A percentile compares a stretch with the other conserved stretches of the same genome.
Conservation (phyloP, 1,140 invertebrate genomes). For the Xylocopa sonorina region DNA sequence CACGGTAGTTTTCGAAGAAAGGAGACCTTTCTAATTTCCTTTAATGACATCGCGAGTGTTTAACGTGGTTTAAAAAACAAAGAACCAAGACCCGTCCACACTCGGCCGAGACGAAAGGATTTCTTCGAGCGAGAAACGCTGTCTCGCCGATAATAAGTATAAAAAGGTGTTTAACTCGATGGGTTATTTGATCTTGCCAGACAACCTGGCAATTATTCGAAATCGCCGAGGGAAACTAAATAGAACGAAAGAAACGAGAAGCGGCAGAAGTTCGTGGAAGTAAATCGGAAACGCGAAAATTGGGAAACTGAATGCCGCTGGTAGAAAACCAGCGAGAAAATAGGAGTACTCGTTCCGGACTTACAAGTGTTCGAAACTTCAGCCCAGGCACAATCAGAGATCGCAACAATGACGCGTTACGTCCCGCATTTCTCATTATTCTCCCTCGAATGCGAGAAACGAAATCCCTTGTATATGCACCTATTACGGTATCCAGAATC, state of each 20-base stretch:
- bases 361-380: background rate
- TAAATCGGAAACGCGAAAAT: background rate
- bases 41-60: slow-evolving; percentile 56
- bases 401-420: slow-evolving; percentile 32
- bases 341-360: background rate
- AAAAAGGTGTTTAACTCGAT: background rate
- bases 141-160: background rate
- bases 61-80: slow-evolving; percentile 26
- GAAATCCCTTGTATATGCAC: background rate
- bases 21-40: slow-evolving; percentile 66
- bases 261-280: background rate
- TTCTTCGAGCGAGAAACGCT: background rate
- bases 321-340: background rate
- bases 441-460: slow-evolving; percentile 6
- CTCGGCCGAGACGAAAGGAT: background rate
- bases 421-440: slow-evolving; percentile 21
- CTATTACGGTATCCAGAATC: slow-evolving; percentile 9
- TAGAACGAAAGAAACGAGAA: background rate
- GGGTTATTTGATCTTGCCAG: background rate
- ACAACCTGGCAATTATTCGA: too few relatives aligned
- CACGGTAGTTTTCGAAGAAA: slow-evolving; percentile 6
- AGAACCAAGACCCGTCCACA: slow-evolving; percentile 29
- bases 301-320: background rate
- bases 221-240: too few relatives aligned
- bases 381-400: slow-evolving; percentile 5